Conservation (phyloP, 2,888 invertebrate genomes). For the Cheilosia grossa region DNA sequence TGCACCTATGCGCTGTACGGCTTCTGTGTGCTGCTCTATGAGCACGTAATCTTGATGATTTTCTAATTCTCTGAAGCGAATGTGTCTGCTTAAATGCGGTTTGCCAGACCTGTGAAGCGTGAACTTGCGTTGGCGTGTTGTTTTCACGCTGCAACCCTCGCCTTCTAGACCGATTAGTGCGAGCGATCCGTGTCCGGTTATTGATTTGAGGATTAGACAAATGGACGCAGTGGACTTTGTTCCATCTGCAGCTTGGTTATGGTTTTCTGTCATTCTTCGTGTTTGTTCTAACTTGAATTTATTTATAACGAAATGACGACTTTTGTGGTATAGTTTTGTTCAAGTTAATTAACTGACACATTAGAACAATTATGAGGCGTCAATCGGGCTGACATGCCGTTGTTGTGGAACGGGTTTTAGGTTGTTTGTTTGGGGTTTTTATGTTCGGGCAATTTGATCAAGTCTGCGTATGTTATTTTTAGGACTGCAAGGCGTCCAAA, state of each 20-base stretch:
- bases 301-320: neutral
- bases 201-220: constrained; percentile 56
- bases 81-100: constrained; percentile 48
- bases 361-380: constrained; percentile 52
- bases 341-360: constrained; percentile 32
- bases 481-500: too few relatives aligned
- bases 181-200: constrained; percentile 54
- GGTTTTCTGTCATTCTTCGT: neutral
- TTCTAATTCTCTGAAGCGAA: constrained; percentile 52
- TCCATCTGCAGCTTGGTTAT: neutral
- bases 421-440: constrained; percentile 25
- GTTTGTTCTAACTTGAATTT: neutral
- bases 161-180: constrained; percentile 9
- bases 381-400: constrained; percentile 37
- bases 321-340: constrained; percentile 17
- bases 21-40: constrained; percentile 53
- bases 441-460: constrained; percentile 8
- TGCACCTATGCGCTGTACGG: constrained; percentile 36
- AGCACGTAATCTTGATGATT: constrained; percentile 63
- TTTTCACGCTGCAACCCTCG: neutral
- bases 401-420: constrained; percentile 31
- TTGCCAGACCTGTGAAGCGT: neutral
- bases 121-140: constrained; percentile 23
- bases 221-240: neutral
- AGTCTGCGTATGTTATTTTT: neutral